A percentile compares a stretch with the other conserved stretches of the same genome.
Conservation (phyloP, 2,888 invertebrate genomes). For the Lasioglossum leucozonium region DNA sequence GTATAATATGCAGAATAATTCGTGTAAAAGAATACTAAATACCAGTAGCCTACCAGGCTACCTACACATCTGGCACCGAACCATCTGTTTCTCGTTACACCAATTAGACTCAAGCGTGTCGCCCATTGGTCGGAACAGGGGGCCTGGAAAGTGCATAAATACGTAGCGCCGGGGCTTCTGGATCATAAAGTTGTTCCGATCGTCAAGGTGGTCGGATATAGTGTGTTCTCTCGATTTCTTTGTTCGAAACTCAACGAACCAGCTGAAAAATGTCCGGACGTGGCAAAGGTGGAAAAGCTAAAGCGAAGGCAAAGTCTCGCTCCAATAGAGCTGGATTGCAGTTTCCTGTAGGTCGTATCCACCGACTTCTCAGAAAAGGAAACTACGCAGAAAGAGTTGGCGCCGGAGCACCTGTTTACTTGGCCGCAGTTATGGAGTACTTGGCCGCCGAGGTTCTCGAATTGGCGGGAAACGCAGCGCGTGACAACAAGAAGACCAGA, state of each 20-base stretch:
- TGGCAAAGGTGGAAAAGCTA: conserved; percentile 74
- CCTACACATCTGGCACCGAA: neutral
- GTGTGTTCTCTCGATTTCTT: neutral
- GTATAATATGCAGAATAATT: neutral
- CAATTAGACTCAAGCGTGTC: conserved; percentile 12
- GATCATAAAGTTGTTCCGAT: neutral
- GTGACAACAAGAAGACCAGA: conserved; percentile 89
- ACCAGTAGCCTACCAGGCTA: neutral
- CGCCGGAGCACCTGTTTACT: conserved; percentile 86
- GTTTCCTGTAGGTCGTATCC: conserved; percentile 87
- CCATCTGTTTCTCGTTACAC: neutral
- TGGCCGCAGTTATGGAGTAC: conserved; percentile 88
- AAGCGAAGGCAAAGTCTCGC: conserved; percentile 81
- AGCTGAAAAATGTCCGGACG: conserved; percentile 71
- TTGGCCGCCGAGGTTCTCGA: conserved; percentile 90
- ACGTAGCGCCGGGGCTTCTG: rapidly evolving
- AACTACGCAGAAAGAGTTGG: conserved; percentile 88
- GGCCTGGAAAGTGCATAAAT: neutral
- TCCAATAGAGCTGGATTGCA: conserved; percentile 87
- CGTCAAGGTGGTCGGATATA: neutral
- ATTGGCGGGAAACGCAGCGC: conserved; percentile 89
- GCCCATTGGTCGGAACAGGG: neutral
- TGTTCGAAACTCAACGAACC: neutral
- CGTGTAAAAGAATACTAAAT: neutral
- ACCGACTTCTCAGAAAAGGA: conserved; percentile 87